Base-by-base conservation (phyloP, 2,113 vertebrate species). In the Dicaeum eximium region DNA sequence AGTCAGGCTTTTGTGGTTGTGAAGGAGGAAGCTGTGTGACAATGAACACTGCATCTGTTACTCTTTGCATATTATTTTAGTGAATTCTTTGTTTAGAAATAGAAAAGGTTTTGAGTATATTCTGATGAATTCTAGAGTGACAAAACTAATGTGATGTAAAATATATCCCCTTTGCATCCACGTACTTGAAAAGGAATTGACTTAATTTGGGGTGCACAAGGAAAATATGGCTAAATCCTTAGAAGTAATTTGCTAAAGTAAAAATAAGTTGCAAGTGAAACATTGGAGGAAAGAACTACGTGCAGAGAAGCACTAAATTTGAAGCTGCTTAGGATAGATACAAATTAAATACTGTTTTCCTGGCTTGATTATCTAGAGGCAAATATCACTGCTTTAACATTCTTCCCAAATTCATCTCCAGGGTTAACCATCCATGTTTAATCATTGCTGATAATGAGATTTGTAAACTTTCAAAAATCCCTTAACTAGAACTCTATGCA, bases 391-490 rank as follows among this genome's bases (percentile, higher is more conserved):
- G 37, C 85, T 95, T 96, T 93, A 94, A 57, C 69, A 91, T 97
- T 96, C 94, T 93, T 93, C 73, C 50, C 84, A 77, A 95, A 96
- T 96, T 94, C 91, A 90, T 96, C 65, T 87, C 48, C 33, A 64
- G 37, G 78, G 77, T 88, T 97, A 94, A 94, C 91, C 87, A 96
- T 92, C 95, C 51, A 53, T 94, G 88, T 78, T 94, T 96, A 95
- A 96, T 95, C 86, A 88, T 81, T 91, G 37, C 23, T 90, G 31
- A 79, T 85, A 97, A 90, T 94, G 66, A 96, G 82, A 92, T 96
- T 90, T 93, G 61, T 86, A 93, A 48, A 91, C 71, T 50, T 94
- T 61, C n/a, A 80, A 93, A 91, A 77, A 92, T 78, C 19, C 75
- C 28, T 80, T 86, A 93, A 84, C 74, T 84, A 94, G 85, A 96